Evolutionary conservation across 2,888 invertebrate genomes (phyloP).

Genomic region (Caenorhabditis uteleia): DNA sequence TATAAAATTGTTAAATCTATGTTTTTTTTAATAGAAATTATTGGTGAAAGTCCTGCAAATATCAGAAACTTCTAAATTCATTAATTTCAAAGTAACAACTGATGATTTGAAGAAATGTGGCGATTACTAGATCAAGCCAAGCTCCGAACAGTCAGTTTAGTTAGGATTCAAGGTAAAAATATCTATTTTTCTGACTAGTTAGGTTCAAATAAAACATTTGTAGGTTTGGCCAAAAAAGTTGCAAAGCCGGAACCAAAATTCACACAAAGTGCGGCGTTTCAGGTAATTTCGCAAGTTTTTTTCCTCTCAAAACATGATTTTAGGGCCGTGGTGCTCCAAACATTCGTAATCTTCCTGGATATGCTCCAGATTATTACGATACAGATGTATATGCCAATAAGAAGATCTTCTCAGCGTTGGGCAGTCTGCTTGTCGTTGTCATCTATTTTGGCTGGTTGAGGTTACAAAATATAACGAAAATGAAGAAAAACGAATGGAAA

Average conservation of each 20-base stretch:
- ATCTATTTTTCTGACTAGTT: too few relatives aligned
- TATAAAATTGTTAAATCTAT: constrained; percentile 6
- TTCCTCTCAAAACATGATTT: not conserved
- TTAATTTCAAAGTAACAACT: not conserved
- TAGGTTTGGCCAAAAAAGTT: not conserved
- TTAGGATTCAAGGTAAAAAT: too few relatives aligned
- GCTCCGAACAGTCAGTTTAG: too few relatives aligned
- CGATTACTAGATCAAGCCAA: not conserved
- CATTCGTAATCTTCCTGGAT: constrained; percentile 18
- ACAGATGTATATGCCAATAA: constrained; percentile 49
- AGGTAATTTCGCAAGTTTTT: constrained; percentile 30
- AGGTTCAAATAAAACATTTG: too few relatives aligned
- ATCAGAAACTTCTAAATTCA: too few relatives aligned
- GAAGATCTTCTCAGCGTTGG: constrained; percentile 51
- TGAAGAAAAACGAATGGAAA: not conserved
- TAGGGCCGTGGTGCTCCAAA: constrained; percentile 37
- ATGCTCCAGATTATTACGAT: constrained; percentile 55
- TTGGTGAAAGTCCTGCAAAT: too few relatives aligned
- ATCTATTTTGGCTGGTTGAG: constrained; percentile 61
- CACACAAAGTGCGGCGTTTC: constrained; percentile 63
- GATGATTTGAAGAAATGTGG: not conserved
- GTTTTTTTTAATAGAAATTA: constrained; percentile 8
- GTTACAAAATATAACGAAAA: constrained; percentile 27
- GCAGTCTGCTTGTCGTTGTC: constrained; percentile 48
- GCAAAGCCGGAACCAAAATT: constrained; percentile 53